Evolutionary conservation across 92 coral and sea anemone species (phyloP), one percentile per base, ranked within the genome.

Genomic region (Umimayanthus chanpuru): DNA sequence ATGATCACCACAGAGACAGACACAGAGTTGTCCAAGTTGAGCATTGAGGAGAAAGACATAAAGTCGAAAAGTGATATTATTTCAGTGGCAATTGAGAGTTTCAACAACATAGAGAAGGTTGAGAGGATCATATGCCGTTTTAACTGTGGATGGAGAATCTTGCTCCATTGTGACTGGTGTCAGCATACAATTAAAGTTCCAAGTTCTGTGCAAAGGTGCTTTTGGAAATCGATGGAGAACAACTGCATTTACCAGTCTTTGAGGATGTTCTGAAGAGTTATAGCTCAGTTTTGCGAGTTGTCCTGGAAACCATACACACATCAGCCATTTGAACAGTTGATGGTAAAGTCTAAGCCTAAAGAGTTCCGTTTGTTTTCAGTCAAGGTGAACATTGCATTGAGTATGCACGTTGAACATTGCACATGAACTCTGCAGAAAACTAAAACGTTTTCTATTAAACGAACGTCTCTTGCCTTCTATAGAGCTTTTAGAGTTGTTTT

Each of bases 191-290:
- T 75, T 44, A 44, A 75, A 75, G 40, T 26, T 75, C 55, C 43
- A 26, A 75, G 40, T 49, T 75, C 40, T 75, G 79, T 75, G 79
- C 43, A 44, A 75, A 75, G 43, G 79, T 75, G 78, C 21, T 74
- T 43, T 74, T 47, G 78, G 38, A 32, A 74, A 50, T 32, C 16
- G 40, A 38, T 32, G 43, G 43, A 75, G 79, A 75, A 21, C 25
- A 75, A 49, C 40, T 75, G 43, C 40, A 75, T 28, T 49, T 40
- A 38, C 20, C 79, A 44, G 79, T 75, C 43, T 75, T 75, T 75
- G 79, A 75, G 43, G 79, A 75, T 75, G 79, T 75, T 38, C 43
- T 75, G 43, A 21, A 75, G 40, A 75, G 49, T 75, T 75, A 75
- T 40, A 75, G 43, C 79, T 38, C 79, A 75, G 50, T 47, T 47